A percentile compares a stretch with the other conserved stretches of the same genome.
Evolutionary conservation across 2,797 vertebrate genomes (phyloP).

Genomic region (Odontamblyopus rebecca): DNA sequence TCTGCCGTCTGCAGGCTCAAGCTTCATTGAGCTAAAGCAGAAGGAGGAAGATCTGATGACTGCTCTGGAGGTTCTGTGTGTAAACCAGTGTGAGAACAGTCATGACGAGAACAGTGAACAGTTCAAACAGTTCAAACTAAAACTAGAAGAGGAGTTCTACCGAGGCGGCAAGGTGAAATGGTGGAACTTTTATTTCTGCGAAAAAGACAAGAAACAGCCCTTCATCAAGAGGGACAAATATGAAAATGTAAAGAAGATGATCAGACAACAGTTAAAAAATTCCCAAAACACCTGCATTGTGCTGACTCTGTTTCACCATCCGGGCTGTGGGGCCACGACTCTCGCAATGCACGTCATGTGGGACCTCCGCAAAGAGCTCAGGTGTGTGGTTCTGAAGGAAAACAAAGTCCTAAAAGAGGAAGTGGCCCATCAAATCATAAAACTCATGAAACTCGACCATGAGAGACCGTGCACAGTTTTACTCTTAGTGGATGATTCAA

Average conservation of each 20-base stretch:
- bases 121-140: constrained; percentile 50
- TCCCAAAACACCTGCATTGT: constrained; percentile 57
- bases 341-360: constrained; percentile 84
- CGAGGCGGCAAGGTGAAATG: constrained; percentile 80
- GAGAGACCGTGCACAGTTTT: constrained; percentile 68
- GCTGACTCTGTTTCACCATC: constrained; percentile 80
- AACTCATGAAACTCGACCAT: constrained; percentile 70
- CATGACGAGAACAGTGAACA: constrained; percentile 67
- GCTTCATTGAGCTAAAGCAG: constrained; percentile 67
- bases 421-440: constrained; percentile 70
- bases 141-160: constrained; percentile 79
- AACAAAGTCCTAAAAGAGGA: constrained; percentile 67
- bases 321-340: constrained; percentile 82
- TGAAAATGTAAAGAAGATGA: constrained; percentile 54
- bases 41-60: constrained; percentile 76
- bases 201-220: constrained; percentile 67
- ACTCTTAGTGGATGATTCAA: constrained; percentile 81
- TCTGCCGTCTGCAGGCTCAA: constrained; percentile 71
- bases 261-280: constrained; percentile 26
- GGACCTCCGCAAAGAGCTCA: constrained; percentile 72
- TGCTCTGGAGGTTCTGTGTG: constrained; percentile 78
- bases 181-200: constrained; percentile 87
- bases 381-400: constrained; percentile 81
- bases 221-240: constrained; percentile 81
- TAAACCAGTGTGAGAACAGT: constrained; percentile 79